These are phyloP conservation scores for Leptestheria dahalacensis DNA, from an alignment of 1,140 invertebrate genomes.

Conservation along the genomic window DNA sequence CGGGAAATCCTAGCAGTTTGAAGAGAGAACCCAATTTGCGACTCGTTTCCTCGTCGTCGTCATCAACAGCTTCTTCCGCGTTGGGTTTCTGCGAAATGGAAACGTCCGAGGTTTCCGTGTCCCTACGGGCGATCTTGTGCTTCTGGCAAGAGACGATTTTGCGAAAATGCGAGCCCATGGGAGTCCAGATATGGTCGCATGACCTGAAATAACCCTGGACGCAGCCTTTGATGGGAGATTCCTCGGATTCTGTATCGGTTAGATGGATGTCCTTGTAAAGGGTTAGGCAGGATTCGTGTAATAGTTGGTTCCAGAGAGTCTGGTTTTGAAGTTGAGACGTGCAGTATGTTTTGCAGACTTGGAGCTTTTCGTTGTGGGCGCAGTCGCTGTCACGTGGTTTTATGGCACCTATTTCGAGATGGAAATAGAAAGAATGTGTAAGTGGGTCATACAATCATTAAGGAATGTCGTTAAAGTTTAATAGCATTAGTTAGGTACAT, in stretches of 20 bases:
- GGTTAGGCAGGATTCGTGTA: not conserved
- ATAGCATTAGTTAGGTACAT: no score
- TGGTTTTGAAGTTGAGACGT: not conserved
- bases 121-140: not conserved
- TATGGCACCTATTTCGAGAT: no score
- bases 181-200: not conserved
- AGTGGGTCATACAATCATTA: no score
- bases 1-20: no score
- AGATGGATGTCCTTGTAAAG: not conserved
- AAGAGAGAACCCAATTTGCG: no score
- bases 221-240: not conserved
- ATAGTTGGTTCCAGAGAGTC: not conserved
- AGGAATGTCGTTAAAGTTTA: no score
- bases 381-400: not conserved
- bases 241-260: not conserved
- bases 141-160: not conserved
- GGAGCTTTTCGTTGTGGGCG: not conserved
- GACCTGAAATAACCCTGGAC: not conserved
- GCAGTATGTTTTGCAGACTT: not conserved
- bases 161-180: not conserved
- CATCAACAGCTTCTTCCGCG: not conserved
- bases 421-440: no score
- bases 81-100: not conserved
- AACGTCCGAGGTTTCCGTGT: not conserved
- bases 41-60: no score